Percentiles rank a stretch among this genome's conserved stretches.
Conservation (phyloP, 2,113 vertebrate species). For the Sclerurus mexicanus region DNA sequence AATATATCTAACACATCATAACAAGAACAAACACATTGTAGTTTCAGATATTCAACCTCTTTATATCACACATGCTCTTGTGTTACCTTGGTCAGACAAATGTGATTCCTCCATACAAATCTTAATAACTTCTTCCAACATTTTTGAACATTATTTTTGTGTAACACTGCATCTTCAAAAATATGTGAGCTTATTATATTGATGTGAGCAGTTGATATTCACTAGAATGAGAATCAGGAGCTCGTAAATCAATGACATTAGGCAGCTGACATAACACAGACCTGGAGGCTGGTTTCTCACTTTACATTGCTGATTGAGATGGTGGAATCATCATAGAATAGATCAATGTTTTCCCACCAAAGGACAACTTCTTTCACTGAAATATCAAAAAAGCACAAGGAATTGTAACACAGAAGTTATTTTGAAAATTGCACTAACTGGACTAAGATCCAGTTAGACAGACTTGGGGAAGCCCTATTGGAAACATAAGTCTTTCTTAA, state of each 20-base stretch:
- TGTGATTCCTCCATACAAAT: background rate
- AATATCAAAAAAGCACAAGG: background rate
- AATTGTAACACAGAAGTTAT: background rate
- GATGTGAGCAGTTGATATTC: background rate
- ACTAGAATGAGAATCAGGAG: background rate
- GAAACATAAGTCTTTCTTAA: background rate
- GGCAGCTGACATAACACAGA: background rate
- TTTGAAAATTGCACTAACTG: background rate
- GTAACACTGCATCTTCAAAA: background rate
- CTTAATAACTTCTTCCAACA: background rate
- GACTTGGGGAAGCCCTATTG: background rate
- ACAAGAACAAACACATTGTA: background rate
- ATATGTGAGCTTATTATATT: background rate
- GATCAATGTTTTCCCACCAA: background rate
- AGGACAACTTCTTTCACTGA: background rate
- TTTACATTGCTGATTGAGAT: background rate
- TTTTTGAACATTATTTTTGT: background rate
- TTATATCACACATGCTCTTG: background rate
- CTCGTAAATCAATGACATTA: background rate
- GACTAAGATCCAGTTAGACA: background rate
- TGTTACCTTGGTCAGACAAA: background rate
- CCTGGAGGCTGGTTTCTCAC: background rate
- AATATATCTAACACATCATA: background rate
- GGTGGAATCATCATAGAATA: background rate
- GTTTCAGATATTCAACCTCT: background rate